Evolutionary conservation across 2,113 vertebrate species (phyloP).

Genomic region (Sialia sialis): DNA sequence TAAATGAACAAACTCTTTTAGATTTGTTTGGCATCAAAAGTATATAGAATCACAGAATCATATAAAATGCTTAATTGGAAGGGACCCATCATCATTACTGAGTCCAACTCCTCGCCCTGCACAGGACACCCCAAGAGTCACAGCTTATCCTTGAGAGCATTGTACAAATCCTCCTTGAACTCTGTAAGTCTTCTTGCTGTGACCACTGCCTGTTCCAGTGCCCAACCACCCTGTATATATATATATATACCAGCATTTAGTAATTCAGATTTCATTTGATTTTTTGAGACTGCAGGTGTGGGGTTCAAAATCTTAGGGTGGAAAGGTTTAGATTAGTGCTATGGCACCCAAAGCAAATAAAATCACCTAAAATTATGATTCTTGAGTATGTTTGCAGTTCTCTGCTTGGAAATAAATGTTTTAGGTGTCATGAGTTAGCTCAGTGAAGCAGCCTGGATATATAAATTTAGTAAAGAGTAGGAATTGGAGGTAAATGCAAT

Average conservation of each 20-base stretch:
- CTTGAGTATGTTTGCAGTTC: accelerated
- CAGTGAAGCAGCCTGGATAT: not conserved
- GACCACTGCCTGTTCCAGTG: not conserved
- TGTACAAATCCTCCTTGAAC: not conserved
- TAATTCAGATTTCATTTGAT: not conserved
- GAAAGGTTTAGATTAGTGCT: not conserved
- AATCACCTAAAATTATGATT: not conserved
- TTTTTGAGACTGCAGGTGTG: too few species aligned
- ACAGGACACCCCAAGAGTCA: not conserved
- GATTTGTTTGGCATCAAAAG: not conserved
- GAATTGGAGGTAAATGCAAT: not conserved
- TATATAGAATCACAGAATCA: not conserved
- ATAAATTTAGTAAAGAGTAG: not conserved
- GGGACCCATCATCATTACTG: not conserved
- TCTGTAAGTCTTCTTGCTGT: not conserved
- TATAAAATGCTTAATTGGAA: not conserved
- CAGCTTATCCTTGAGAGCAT: not conserved
- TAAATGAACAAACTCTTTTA: not conserved
- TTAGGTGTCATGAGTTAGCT: not conserved
- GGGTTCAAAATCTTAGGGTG: not conserved
- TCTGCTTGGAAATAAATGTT: not conserved
- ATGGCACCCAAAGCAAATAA: not conserved
- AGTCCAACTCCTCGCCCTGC: not conserved
- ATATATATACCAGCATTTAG: not conserved
- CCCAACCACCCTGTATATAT: not conserved